A percentile compares a stretch with the other conserved stretches of the same genome.
Evolutionary conservation across 1,140 invertebrate species (phyloP).

Genomic region (Aradophagus sp.): DNA sequence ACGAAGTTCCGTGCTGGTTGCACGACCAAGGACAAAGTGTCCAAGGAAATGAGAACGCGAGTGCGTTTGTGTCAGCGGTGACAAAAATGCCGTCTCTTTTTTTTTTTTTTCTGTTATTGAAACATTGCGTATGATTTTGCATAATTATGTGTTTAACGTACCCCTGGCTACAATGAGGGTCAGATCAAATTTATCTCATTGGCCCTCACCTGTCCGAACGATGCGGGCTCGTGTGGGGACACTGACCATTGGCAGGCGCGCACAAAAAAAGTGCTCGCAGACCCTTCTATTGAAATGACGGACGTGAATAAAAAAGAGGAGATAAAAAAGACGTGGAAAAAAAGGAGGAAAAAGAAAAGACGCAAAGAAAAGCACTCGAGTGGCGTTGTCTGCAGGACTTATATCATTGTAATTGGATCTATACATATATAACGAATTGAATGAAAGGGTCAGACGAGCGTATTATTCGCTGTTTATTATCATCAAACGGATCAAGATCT

Average conservation of each 20-base stretch:
- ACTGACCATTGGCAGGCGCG: constrained; percentile 70
- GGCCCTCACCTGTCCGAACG: constrained; percentile 71
- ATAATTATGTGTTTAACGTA: constrained; percentile 67
- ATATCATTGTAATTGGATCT: constrained; percentile 46
- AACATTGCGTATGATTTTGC: constrained; percentile 65
- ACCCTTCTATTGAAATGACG: constrained; percentile 45
- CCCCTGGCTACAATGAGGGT: constrained; percentile 68
- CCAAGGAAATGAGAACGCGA: constrained; percentile 10
- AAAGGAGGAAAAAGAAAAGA: constrained; percentile 7
- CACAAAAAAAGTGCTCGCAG: constrained; percentile 51
- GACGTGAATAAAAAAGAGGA: constrained; percentile 37
- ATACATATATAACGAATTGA: constrained; percentile 41
- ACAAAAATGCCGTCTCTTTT: constrained; percentile 54
- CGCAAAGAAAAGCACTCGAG: constrained; percentile 30
- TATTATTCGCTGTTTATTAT: constrained; percentile 25
- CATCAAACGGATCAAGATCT: constrained; percentile 28
- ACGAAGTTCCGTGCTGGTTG: no score
- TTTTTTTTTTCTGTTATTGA: no score
- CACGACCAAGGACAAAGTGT: constrained; percentile 11
- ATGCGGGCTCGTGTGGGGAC: constrained; percentile 70
- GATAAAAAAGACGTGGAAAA: constrained; percentile 9
- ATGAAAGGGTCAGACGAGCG: constrained; percentile 32
- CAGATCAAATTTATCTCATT: constrained; percentile 74
- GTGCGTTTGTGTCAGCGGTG: constrained; percentile 7
- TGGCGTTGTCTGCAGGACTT: constrained; percentile 34